Evolutionary conservation across 2,888 invertebrate species (phyloP), one percentile per base, ranked within the genome.

Genomic region (Drosophila monieri): DNA sequence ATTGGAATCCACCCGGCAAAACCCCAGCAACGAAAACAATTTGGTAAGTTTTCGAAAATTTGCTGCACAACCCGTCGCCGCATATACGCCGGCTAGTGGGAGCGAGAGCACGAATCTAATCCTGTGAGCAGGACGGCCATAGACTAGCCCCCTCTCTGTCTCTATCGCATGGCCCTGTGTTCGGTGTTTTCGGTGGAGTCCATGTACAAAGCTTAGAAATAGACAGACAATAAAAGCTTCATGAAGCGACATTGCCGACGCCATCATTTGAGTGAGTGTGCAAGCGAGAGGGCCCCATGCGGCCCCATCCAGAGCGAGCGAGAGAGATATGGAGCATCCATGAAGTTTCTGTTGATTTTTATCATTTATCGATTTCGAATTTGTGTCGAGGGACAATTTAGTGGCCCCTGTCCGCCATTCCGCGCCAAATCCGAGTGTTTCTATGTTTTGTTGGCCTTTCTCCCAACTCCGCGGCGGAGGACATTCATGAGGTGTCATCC

Each of bases 311-410:
- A 6, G 43, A 37, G 30, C 9, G 18, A 56, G 23, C 1, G 37
- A 18, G 48, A 48, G 43, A 23, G 64, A 46, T 30, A 25, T 6
- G 52, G 30, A 67, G 53, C 78, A 77, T 79, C 88, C 86, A 87
- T 87, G 88, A 80, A 85, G 86, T 89, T 89, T 89, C 79, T 89
- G 89, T 85, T 89, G 89, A 89, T 86, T 89, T 90, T 89, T 89
- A 89, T 90, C 90, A 89, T 89, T 90, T 89, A 89, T 89, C 89
- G 89, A 89, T 89, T 89, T 89, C 89, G 87, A 89, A 90, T 89
- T 89, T 89, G 90, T 86, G 84, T 79, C 84, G 88, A 77, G 84
- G 84, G 85, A 79, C 85, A 80, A 88, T 88, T 85, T 88, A 87
- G 86, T 85, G 74, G 80, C 59, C 60, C 60, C 65, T 21, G 18